Base-by-base conservation (phyloP, 2,113 vertebrate species). In the Rhinichthys klamathensis region DNA sequence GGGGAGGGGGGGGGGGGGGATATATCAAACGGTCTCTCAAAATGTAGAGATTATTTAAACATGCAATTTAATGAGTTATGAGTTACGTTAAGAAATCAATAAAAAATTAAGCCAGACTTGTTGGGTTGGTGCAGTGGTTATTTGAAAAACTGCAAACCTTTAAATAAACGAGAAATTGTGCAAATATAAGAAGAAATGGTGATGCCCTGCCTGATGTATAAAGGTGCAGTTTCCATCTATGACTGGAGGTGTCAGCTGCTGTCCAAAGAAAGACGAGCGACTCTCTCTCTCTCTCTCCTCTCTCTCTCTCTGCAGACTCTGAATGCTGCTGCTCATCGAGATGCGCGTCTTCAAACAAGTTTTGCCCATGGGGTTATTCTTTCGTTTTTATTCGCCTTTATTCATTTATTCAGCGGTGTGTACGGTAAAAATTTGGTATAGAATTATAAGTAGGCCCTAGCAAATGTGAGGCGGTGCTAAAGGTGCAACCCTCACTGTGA, bases 191-290 rank as follows among this genome's bases (percentile, higher is more conserved):
- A 74, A 5, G n/a, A 44, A 7, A 54, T 54, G 4, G 25, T 30
- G 72, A 16, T 74, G 46, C 46, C n/a, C n/a, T n/a, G n/a, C 44
- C 27, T 32, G 7, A 54, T 32, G 25, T 16, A 78, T n/a, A n/a
- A 51, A 56, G 18, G 32, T 60, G 76, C 76, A 58, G 32, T 78
- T 78, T 58, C 76, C 30, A 60, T 35, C 21, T 1, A 58, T 23
- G 13, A 78, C 75, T 35, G 27, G 54, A 78, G 54, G 54, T 78
- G 76, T 78, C 76, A 23, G 27, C 25, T 32, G 46, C 13, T 76
- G 46, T 46, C 72, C 2, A 49, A 74, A 41, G 23, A 73, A 12
- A 49, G 38, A 41, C 46, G 70, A 46, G 38, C 41, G 6, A n/a
- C 46, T 5, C 10, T 60, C 51, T 32, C 51, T 78, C 46, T 5